These are phyloP conservation scores for Stomorhina lunata DNA, from an alignment of 2,888 invertebrate species.

Conservation along the genomic window DNA sequence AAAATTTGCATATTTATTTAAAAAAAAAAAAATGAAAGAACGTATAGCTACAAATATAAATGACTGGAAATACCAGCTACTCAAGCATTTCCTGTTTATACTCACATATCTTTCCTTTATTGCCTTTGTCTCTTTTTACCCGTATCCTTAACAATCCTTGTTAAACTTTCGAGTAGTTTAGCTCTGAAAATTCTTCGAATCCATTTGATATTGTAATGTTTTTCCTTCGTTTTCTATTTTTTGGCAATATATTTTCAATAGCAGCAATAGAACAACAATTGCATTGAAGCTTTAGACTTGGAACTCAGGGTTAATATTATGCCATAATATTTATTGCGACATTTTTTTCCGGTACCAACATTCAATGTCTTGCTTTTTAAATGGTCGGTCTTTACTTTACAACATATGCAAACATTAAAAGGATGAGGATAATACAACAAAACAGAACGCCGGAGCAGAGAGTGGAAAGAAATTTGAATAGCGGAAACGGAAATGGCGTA, in stretches of 20 bases:
- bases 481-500: conserved; percentile 64
- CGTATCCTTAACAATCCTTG: conserved; percentile 18
- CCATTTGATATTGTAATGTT: not conserved
- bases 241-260: conserved; percentile 58
- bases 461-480: conserved; percentile 43
- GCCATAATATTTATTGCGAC: conserved; percentile 65
- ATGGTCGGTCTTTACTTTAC: conserved; percentile 31
- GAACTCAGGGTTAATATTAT: conserved; percentile 61
- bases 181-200: not conserved
- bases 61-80: conserved; percentile 60
- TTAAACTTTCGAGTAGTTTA: not conserved
- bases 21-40: not conserved
- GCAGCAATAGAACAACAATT: conserved; percentile 41
- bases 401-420: conserved; percentile 39
- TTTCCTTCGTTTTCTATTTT: conserved; percentile 4
- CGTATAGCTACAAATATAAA: conserved; percentile 29
- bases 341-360: conserved; percentile 18
- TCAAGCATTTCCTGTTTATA: conserved; percentile 60
- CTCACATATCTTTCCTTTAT: not conserved
- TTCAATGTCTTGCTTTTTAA: conserved; percentile 22
- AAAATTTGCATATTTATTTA: conserved; percentile 57
- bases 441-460: not conserved
- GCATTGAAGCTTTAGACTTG: not conserved
- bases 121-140: not conserved
- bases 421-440: not conserved